phyloP scores from a whole-genome alignment of 2,888 invertebrate genomes.

The Coremacera marginata region DNA sequence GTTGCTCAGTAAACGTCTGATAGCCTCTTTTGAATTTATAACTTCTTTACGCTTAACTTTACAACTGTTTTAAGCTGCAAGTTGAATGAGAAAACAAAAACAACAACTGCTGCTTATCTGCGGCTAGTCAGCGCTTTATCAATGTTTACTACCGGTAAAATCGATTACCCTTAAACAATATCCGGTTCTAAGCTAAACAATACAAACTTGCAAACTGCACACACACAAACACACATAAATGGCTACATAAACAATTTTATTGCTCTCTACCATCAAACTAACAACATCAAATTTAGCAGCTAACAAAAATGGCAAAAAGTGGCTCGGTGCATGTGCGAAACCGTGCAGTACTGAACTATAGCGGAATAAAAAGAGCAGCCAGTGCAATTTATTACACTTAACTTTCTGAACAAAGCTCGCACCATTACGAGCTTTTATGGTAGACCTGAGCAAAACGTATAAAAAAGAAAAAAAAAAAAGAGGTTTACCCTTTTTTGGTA shows the following conservation, averaged over 20 bases:
- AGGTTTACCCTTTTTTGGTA: neutral
- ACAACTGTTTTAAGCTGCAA: slow-evolving; percentile 57
- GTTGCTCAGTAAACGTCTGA: neutral
- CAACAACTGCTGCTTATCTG: slow-evolving; percentile 9
- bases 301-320: slow-evolving; percentile 13
- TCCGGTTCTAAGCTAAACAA: slow-evolving; percentile 54
- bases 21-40: neutral
- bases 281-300: slow-evolving; percentile 18
- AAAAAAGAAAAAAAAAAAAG: neutral
- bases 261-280: slow-evolving; percentile 1
- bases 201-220: slow-evolving; percentile 1
- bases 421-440: neutral
- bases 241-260: neutral
- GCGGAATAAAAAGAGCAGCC: slow-evolving; percentile 18
- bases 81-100: slow-evolving; percentile 49
- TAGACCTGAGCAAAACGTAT: neutral
- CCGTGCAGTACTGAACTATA: slow-evolving; percentile 3
- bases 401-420: slow-evolving; percentile 16
- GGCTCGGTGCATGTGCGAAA: slow-evolving; percentile 9
- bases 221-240: neutral
- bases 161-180: slow-evolving; percentile 66
- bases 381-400: slow-evolving; percentile 44
- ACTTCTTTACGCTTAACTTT: slow-evolving; percentile 30
- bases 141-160: slow-evolving; percentile 52
- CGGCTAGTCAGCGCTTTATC: slow-evolving; percentile 17